These are phyloP conservation scores for Hystrix brachyura DNA, from an alignment of 2,113 vertebrate species.

Conservation along the genomic window DNA sequence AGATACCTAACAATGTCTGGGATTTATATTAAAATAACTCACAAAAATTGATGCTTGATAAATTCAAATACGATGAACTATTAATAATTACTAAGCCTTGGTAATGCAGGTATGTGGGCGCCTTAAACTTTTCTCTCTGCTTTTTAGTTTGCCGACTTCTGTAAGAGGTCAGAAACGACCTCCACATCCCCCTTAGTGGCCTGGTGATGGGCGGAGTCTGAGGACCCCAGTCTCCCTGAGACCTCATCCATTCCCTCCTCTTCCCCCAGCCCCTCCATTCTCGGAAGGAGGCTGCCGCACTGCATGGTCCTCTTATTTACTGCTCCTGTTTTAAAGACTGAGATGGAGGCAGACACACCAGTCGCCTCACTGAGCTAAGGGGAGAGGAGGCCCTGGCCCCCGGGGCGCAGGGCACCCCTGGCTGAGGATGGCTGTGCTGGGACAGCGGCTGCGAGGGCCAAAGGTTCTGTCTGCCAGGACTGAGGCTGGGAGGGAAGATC, in stretches of 20 bases:
- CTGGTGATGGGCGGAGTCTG: not conserved
- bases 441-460: accelerated
- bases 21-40: slow-evolving; percentile 42
- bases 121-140: not conserved
- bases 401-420: not conserved
- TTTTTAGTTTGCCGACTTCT: not conserved
- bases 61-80: not conserved
- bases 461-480: not conserved
- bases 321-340: not conserved
- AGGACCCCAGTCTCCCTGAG: accelerated
- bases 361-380: not conserved
- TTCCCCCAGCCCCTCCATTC: too few relatives aligned
- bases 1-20: not conserved
- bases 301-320: not conserved
- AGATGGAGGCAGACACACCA: not conserved
- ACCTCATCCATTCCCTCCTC: not conserved
- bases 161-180: not conserved
- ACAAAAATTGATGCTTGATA: not conserved
- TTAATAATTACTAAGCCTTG: not conserved
- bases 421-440: not conserved
- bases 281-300: not conserved
- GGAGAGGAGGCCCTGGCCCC: not conserved
- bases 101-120: not conserved
- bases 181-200: not conserved
- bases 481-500: not conserved